A percentile compares a stretch with the other conserved stretches of the same genome.
These are phyloP conservation scores for Hemibagrus guttatus DNA, from an alignment of 2,797 vertebrate genomes.

Conservation along the genomic window DNA sequence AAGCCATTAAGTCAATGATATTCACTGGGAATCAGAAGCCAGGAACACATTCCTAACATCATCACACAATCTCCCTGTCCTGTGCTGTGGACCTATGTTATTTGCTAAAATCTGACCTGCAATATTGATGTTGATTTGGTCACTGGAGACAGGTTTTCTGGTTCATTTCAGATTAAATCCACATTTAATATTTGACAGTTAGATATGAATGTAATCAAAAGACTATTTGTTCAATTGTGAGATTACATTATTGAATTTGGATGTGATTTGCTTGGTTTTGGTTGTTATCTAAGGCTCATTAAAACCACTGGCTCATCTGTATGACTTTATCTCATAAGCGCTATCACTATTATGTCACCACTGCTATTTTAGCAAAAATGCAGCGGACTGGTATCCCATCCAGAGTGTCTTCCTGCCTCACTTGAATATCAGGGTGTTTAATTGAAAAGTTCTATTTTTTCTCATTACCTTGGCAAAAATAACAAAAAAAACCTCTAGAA, in stretches of 20 bases:
- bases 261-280: not conserved
- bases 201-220: not conserved
- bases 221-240: not conserved
- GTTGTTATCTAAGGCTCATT: no score
- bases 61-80: not conserved
- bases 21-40: not conserved
- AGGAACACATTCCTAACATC: not conserved
- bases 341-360: not conserved
- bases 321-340: not conserved
- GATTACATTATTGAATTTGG: not conserved
- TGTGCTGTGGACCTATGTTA: not conserved
- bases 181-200: not conserved
- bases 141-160: not conserved
- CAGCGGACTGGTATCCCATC: no score
- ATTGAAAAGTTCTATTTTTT: not conserved
- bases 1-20: not conserved
- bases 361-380: not conserved
- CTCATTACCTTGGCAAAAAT: conserved; percentile 13
- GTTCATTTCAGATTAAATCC: not conserved
- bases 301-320: not conserved
- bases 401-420: not conserved
- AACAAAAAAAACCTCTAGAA: not conserved
- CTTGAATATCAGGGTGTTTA: not conserved
- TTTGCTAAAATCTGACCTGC: not conserved
- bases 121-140: not conserved